phyloP scores from a whole-genome alignment of 2,797 vertebrate genomes.

The Cossypha heuglini region DNA sequence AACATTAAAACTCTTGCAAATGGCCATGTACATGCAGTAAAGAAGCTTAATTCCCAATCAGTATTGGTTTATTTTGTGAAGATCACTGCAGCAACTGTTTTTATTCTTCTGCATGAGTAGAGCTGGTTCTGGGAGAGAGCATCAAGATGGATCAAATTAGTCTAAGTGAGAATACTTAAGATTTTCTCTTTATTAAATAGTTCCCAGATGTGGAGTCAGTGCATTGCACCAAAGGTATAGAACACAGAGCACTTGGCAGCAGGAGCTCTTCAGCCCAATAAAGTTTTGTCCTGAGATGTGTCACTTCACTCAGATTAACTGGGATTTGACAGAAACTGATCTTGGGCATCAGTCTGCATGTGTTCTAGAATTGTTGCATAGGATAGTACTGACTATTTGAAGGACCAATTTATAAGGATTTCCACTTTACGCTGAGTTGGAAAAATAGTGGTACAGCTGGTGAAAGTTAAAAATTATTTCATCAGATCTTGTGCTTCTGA shows the following conservation, averaged over 20 bases:
- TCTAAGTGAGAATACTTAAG: neutral
- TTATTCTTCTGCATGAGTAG: neutral
- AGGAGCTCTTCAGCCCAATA: neutral
- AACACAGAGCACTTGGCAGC: neutral
- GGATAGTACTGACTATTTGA: neutral
- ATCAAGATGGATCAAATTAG: neutral
- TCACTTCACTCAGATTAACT: neutral
- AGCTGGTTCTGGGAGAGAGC: neutral
- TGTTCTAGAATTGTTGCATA: neutral
- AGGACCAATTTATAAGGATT: neutral
- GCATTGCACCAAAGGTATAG: neutral
- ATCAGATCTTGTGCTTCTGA: neutral
- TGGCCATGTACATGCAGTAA: neutral
- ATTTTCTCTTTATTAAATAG: neutral
- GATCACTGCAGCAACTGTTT: neutral
- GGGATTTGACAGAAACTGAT: neutral
- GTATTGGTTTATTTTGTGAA: neutral
- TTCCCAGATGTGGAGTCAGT: neutral
- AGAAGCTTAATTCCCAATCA: neutral
- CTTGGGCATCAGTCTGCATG: neutral
- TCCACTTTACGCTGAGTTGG: neutral
- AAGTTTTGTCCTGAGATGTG: neutral
- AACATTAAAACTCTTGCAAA: neutral
- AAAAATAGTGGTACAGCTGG: neutral
- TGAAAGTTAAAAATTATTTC: neutral